phyloP scores from a whole-genome alignment of 2,113 vertebrate species.

The Nycticorax nycticorax region DNA sequence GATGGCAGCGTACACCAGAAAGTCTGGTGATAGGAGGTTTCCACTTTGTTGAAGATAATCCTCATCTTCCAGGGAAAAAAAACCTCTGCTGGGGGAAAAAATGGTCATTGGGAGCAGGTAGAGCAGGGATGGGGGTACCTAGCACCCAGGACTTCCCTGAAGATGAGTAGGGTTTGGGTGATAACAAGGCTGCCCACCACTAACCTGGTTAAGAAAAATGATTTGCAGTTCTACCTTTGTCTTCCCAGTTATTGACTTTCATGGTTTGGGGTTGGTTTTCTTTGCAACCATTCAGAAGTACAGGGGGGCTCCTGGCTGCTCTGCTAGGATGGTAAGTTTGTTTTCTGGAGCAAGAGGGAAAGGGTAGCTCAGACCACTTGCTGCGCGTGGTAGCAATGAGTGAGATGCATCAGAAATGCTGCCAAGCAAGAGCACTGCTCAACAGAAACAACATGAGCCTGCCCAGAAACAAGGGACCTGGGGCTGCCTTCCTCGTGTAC shows the following conservation, averaged over 20 bases:
- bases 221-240: background rate
- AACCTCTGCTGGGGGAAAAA: background rate
- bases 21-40: background rate
- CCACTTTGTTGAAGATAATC: background rate
- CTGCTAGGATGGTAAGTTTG: background rate
- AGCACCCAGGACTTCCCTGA: background rate
- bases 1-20: background rate
- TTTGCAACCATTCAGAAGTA: background rate
- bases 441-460: background rate
- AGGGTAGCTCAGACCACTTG: background rate
- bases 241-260: background rate
- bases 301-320: background rate
- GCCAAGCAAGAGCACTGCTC: background rate
- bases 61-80: background rate
- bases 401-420: background rate
- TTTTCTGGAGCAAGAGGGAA: background rate
- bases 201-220: background rate
- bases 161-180: background rate
- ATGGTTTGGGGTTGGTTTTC: background rate
- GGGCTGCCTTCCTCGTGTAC: background rate
- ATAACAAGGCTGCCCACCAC: background rate
- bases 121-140: background rate
- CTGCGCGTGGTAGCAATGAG: fast-evolving
- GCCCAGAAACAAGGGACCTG: background rate
- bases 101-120: background rate